Percentiles rank a stretch among this genome's conserved stretches.
Evolutionary conservation across 2,797 vertebrate species (phyloP).

Genomic region (Eurystomus glaucurus): DNA sequence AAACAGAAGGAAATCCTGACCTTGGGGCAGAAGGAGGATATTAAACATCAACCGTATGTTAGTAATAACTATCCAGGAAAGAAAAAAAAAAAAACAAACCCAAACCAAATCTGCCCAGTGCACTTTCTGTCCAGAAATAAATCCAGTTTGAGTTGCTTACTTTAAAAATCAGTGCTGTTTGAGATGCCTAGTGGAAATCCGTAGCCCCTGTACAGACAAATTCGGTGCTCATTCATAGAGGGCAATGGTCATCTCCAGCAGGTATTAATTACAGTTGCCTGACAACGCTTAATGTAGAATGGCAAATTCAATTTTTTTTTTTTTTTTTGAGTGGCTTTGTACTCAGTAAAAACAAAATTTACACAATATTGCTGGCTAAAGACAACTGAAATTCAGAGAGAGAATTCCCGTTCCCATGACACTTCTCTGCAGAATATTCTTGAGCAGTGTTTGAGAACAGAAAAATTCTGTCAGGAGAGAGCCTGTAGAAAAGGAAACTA

Average conservation of each 20-base stretch:
- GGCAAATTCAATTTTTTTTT: not conserved
- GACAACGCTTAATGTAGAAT: not conserved
- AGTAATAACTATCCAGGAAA: not conserved
- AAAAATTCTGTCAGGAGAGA: not conserved
- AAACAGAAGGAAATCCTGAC: not conserved
- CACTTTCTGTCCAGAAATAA: not conserved
- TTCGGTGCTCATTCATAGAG: not conserved
- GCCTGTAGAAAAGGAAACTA: not conserved
- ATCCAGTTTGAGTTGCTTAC: fast-evolving
- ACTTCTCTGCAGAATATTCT: not conserved
- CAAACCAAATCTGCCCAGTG: not conserved
- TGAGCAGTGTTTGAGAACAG: not conserved
- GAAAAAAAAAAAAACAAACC: too few species aligned
- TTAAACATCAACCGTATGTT: not conserved
- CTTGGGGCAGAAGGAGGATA: not conserved
- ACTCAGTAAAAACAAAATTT: not conserved
- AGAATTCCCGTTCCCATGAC: not conserved
- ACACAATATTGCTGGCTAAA: not conserved
- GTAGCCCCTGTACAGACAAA: not conserved
- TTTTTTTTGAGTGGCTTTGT: not conserved
- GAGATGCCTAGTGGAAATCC: not conserved
- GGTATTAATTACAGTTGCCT: not conserved
- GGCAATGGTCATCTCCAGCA: not conserved
- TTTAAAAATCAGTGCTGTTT: not conserved
- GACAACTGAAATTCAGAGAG: not conserved